Percentiles rank a stretch among this genome's conserved stretches.
These are phyloP conservation scores for Periophthalmodon schlosseri DNA, from an alignment of 2,113 vertebrate genomes.

Conservation along the genomic window DNA sequence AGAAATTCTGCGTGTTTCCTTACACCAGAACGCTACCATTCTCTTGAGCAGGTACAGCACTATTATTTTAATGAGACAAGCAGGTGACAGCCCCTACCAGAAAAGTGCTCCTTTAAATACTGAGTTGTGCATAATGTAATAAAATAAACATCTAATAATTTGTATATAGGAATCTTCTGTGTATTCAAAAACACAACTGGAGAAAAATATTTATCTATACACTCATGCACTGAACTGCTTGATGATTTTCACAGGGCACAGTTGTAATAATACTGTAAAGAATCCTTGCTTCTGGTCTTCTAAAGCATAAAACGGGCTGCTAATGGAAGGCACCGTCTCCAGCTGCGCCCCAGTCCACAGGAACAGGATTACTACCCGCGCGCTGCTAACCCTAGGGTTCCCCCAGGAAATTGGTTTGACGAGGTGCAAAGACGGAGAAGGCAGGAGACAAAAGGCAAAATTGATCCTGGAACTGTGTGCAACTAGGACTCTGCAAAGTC, in stretches of 20 bases:
- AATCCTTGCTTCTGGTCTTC: not conserved
- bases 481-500: not conserved
- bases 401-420: constrained; percentile 3
- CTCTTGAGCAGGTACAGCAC: too few species aligned
- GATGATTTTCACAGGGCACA: not conserved
- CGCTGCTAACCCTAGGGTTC: constrained; percentile 1
- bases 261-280: not conserved
- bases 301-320: constrained; percentile 3
- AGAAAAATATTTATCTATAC: not conserved
- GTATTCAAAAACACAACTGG: not conserved
- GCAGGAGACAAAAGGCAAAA: not conserved
- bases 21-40: too few species aligned
- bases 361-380: constrained; percentile 5
- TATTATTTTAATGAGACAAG: too few species aligned
- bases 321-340: constrained; percentile 4
- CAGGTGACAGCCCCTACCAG: too few species aligned
- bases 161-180: not conserved
- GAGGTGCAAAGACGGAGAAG: constrained; percentile 6
- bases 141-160: not conserved
- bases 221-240: not conserved
- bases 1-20: too few species aligned
- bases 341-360: constrained; percentile 3
- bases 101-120: too few species aligned
- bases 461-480: not conserved
- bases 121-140: not conserved